Evolutionary conservation across 2,113 vertebrate species (phyloP).

Genomic region (Etheostoma cragini): DNA sequence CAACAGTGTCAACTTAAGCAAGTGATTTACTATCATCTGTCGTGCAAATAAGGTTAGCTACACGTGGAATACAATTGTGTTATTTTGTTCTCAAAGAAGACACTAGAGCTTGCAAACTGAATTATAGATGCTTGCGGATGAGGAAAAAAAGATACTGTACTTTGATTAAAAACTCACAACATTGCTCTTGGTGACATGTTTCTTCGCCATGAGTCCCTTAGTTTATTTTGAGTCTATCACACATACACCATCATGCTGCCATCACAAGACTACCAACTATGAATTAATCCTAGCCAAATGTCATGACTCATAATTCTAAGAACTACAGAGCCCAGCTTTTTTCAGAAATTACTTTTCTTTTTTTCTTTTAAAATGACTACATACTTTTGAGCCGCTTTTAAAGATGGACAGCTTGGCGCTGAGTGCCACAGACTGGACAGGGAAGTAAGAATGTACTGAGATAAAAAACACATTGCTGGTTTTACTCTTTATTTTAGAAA

Average conservation of each 20-base stretch:
- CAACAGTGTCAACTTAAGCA: background rate
- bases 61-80: background rate
- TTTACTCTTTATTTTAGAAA: too few species aligned
- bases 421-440: background rate
- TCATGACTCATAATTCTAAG: background rate
- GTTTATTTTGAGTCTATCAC: constrained; percentile 6
- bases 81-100: background rate
- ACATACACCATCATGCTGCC: background rate
- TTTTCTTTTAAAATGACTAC: background rate
- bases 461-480: background rate
- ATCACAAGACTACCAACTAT: constrained; percentile 1
- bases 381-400: background rate
- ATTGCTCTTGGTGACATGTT: background rate
- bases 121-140: background rate
- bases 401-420: background rate
- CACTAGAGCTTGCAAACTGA: background rate
- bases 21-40: background rate
- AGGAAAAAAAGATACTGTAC: background rate
- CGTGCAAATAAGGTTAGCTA: constrained; percentile 18
- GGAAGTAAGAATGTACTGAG: background rate
- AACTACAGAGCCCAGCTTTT: background rate
- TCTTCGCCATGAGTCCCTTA: too few species aligned
- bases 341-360: background rate
- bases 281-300: background rate
- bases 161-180: background rate